Percentiles rank a stretch among this genome's conserved stretches.
Conservation (phyloP, 2,113 vertebrate genomes). For the Dasyprocta punctata region DNA sequence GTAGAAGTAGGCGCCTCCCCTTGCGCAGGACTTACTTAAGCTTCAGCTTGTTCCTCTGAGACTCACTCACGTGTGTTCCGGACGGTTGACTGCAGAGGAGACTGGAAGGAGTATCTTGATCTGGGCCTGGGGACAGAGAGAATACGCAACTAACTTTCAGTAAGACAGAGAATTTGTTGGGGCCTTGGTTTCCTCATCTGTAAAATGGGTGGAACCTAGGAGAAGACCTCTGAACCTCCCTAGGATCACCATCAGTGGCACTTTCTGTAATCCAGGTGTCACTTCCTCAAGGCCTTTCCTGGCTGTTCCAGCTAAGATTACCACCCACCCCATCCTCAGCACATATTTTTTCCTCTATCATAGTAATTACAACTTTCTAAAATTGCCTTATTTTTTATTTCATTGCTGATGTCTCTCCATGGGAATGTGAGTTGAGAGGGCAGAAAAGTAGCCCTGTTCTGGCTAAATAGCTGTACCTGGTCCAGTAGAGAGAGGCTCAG, state of each 20-base stretch:
- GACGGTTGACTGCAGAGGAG: neutral
- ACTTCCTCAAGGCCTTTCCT: slow-evolving; percentile 12
- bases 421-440: neutral
- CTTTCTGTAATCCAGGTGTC: neutral
- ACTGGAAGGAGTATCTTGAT: neutral
- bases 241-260: neutral
- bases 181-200: neutral
- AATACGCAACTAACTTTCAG: neutral
- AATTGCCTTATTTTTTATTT: neutral
- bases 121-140: neutral
- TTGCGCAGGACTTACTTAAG: neutral
- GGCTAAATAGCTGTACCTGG: neutral
- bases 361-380: slow-evolving; percentile 23
- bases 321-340: too few species aligned
- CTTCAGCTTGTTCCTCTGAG: neutral
- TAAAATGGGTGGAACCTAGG: neutral
- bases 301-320: neutral
- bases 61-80: neutral
- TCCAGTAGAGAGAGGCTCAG: neutral
- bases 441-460: neutral
- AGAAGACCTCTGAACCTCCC: neutral
- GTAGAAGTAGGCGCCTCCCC: neutral
- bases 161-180: neutral
- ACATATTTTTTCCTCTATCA: neutral
- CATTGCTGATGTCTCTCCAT: neutral